Base-by-base conservation (phyloP, 2,888 invertebrate species). In the Vanessa cardui region DNA sequence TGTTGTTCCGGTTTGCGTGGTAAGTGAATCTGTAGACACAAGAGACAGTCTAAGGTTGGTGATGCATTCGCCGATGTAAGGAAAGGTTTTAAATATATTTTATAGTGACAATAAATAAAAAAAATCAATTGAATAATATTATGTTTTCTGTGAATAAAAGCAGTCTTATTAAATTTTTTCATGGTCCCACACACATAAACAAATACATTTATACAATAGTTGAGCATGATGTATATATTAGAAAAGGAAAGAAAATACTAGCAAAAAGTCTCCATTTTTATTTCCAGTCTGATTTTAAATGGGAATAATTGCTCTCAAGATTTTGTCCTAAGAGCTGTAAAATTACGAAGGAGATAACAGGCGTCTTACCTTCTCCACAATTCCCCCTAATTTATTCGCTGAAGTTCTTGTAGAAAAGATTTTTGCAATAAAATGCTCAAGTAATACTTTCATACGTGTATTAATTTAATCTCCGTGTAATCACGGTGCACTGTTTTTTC, bases 371-470 rank as follows among this genome's bases (percentile, higher is more conserved):
- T 74, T 78, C 80, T 83, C 79, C 79, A 77, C 76, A 76, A 76
- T 66, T 82, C 78, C 78, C 81, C 81, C 81, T 85, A 88, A 89
- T 89, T 88, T 89, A 88, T 89, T 85, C 84, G 79, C 77, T 73
- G 76, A 87, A 88, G 82, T 88, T 86, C 83, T 80, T 83, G 77
- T 81, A 16, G 44, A 49, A 62, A 18, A 62, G 44, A 49, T 20
- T n/a, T 39, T 45, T 60, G 26, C n/a, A 47, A 45, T 15, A 46
- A 60, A 60, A 60, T 45, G 20, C 21, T 39, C 46, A n/a, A 26
- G 46, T 46, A 20, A 47, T 47, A 47, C 26, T 47, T 58, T 58
- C 45, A 44, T 54, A 50, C 47, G 39, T 12, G 39, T 39, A 39
- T 39, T 9, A 39, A 39, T 52, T 21, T n/a, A 8, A 52, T 52